A percentile compares a stretch with the other conserved stretches of the same genome.
Evolutionary conservation across 2,888 invertebrate species (phyloP).

Genomic region (Masnerella sp.): DNA sequence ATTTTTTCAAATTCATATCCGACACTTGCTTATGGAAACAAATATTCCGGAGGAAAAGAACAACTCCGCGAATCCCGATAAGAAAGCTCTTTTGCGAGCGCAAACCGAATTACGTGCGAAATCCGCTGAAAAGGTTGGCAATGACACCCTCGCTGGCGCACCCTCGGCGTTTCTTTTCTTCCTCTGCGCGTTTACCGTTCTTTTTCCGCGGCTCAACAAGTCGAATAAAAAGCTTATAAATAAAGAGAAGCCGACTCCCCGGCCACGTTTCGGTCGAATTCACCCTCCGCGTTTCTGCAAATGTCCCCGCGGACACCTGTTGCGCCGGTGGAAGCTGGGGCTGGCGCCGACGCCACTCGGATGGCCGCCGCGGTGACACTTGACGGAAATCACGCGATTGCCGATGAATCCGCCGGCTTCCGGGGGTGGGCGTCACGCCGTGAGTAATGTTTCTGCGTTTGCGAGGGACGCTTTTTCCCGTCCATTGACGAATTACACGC

Average conservation of each 20-base stretch:
- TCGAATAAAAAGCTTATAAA: slow-evolving; percentile 78
- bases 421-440: slow-evolving; percentile 70
- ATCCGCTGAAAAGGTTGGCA: slow-evolving; percentile 40
- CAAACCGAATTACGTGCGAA: slow-evolving; percentile 54
- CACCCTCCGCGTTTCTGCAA: slow-evolving; percentile 75
- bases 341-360: slow-evolving; percentile 40
- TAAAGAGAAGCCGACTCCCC: slow-evolving; percentile 74
- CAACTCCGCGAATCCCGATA: slow-evolving; percentile 31
- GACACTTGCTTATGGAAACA: too few relatives aligned
- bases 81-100: slow-evolving; percentile 29
- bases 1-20: too few relatives aligned
- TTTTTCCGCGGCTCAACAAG: slow-evolving; percentile 73
- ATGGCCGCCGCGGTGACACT: slow-evolving; percentile 60
- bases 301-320: slow-evolving; percentile 78
- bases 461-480: slow-evolving; percentile 63
- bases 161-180: slow-evolving; percentile 57
- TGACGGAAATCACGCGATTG: slow-evolving; percentile 53
- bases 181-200: slow-evolving; percentile 53
- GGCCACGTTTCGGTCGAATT: slow-evolving; percentile 60
- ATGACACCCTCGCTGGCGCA: slow-evolving; percentile 55
- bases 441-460: slow-evolving; percentile 75
- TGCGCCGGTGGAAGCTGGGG: slow-evolving; percentile 65
- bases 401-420: slow-evolving; percentile 28
- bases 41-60: not conserved
- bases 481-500: slow-evolving; percentile 53